phyloP scores from a whole-genome alignment of 2,888 invertebrate species.

The Eupithecia centaureata region DNA sequence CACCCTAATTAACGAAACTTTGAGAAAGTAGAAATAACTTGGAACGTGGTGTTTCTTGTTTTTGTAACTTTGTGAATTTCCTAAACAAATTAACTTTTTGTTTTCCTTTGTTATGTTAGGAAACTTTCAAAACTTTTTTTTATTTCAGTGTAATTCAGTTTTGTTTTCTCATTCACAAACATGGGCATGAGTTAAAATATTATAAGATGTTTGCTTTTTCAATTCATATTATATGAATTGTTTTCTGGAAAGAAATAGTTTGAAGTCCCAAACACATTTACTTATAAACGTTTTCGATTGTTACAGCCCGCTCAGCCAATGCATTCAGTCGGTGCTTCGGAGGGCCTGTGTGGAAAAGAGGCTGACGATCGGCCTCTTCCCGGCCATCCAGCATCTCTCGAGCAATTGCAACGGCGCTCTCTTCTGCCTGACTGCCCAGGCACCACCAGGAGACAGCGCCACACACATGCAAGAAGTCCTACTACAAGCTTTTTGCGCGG shows the following conservation, averaged over 20 bases:
- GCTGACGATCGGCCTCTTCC: constrained; percentile 86
- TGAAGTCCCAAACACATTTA: not conserved
- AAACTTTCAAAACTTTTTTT: too few relatives aligned
- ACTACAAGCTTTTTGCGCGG: constrained; percentile 90
- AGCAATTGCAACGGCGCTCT: constrained; percentile 85
- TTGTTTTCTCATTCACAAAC: not conserved
- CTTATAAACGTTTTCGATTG: constrained; percentile 46
- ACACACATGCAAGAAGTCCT: constrained; percentile 91
- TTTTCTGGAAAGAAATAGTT: not conserved
- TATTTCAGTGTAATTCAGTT: too few relatives aligned
- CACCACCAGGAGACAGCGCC: constrained; percentile 88
- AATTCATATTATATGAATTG: not conserved
- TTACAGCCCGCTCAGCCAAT: constrained; percentile 78
- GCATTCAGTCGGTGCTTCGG: constrained; percentile 81
- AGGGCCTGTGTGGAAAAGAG: constrained; percentile 83
- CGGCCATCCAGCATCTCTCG: constrained; percentile 85
- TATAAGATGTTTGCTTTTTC: not conserved
- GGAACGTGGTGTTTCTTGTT: too few relatives aligned
- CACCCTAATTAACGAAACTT: not conserved
- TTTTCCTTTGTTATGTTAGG: not conserved
- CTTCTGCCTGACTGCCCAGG: constrained; percentile 88
- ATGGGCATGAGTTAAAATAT: not conserved
- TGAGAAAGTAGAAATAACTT: too few relatives aligned
- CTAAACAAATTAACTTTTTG: too few relatives aligned
- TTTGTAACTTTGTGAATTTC: too few relatives aligned